These are phyloP conservation scores for Gisinianus flammeolus DNA, from an alignment of 2,888 invertebrate species.

Conservation along the genomic window DNA sequence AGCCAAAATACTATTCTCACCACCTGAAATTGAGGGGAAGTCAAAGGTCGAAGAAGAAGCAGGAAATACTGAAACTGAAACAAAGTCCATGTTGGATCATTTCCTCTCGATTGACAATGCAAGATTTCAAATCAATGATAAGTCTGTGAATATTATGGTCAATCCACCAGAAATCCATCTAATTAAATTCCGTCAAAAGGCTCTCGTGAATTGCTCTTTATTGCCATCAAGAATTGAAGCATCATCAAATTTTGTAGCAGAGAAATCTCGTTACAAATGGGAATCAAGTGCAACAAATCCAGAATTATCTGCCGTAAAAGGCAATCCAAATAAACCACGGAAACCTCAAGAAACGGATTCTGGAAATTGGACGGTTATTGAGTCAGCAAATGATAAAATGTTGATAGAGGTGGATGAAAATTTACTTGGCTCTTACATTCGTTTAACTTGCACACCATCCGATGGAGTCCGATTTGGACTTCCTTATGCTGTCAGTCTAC, in stretches of 20 bases:
- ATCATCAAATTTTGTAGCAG: slow-evolving; percentile 47
- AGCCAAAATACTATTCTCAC: neutral
- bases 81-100: slow-evolving; percentile 5
- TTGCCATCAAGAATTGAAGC: slow-evolving; percentile 53
- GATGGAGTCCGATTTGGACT: slow-evolving; percentile 48
- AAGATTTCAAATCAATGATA: slow-evolving; percentile 44
- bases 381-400: neutral
- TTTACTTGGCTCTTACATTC: slow-evolving; percentile 40
- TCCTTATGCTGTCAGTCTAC: slow-evolving; percentile 43
- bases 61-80: neutral
- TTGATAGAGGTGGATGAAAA: slow-evolving; percentile 44
- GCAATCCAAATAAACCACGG: neutral
- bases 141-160: slow-evolving; percentile 44
- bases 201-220: slow-evolving; percentile 48
- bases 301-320: neutral
- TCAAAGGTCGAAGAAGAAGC: too few species aligned
- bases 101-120: neutral
- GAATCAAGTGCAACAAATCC: slow-evolving; percentile 33
- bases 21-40: neutral
- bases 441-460: slow-evolving; percentile 51
- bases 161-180: slow-evolving; percentile 56
- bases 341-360: neutral
- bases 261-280: slow-evolving; percentile 49
- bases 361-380: slow-evolving; percentile 13
- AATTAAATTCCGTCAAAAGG: slow-evolving; percentile 47